Evolutionary conservation across 1,140 invertebrate species (phyloP).

Genomic region (Maniola jurtina): DNA sequence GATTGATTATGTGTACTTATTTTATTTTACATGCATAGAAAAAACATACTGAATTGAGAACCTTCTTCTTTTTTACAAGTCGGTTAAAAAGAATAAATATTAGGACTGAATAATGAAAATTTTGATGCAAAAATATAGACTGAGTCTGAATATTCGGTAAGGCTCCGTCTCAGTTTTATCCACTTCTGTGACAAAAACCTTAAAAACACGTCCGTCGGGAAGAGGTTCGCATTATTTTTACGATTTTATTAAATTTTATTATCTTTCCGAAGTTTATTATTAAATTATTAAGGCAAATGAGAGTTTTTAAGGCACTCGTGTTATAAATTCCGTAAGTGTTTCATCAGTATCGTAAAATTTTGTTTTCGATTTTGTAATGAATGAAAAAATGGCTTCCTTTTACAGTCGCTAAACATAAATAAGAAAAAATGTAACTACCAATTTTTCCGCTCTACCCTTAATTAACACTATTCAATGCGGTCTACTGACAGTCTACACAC

Average conservation of each 20-base stretch:
- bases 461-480: too few relatives aligned
- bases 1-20: too few relatives aligned
- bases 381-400: slow-evolving; percentile 3
- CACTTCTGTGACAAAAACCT: background rate
- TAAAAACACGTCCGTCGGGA: background rate
- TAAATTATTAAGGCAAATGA: slow-evolving; percentile 31
- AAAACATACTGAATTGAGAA: too few relatives aligned
- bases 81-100: too few relatives aligned
- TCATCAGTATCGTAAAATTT: slow-evolving; percentile 25
- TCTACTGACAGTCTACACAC: too few relatives aligned
- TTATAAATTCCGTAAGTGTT: slow-evolving; percentile 11
- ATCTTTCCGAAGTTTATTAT: slow-evolving; percentile 15
- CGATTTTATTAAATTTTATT: slow-evolving; percentile 43
- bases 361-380: slow-evolving; percentile 9
- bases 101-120: too few relatives aligned
- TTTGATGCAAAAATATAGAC: too few relatives aligned
- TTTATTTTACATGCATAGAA: too few relatives aligned
- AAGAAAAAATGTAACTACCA: too few relatives aligned
- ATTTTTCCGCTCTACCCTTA: too few relatives aligned
- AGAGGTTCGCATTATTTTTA: slow-evolving; percentile 9
- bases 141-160: background rate
- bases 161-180: background rate
- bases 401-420: background rate
- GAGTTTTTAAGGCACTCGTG: slow-evolving; percentile 33
- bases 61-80: too few relatives aligned